A percentile compares a stretch with the other conserved stretches of the same genome.
Conservation (phyloP, 2,113 vertebrate genomes). For the Hydrolagus affinis region DNA sequence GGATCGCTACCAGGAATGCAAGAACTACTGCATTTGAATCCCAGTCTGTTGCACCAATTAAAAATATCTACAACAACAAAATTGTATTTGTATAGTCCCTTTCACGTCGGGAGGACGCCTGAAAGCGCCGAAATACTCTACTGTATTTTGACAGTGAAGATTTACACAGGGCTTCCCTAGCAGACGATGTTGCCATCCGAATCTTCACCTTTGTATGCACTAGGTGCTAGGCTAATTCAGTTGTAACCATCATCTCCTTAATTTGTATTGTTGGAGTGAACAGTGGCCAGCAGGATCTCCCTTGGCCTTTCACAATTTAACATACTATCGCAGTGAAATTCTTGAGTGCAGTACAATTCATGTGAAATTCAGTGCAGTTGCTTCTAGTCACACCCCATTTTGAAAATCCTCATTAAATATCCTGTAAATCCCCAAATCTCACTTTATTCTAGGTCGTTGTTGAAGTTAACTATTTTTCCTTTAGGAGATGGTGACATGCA, state of each 20-base stretch:
- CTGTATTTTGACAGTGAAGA: not conserved
- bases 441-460: not conserved
- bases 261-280: not conserved
- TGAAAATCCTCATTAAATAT: not conserved
- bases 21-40: not conserved
- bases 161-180: not conserved
- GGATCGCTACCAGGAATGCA: not conserved
- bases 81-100: no score
- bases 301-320: not conserved
- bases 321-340: not conserved
- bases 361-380: not conserved
- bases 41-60: not conserved
- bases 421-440: not conserved
- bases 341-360: no score
- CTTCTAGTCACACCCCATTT: not conserved
- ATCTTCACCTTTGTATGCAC: not conserved
- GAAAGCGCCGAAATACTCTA: no score
- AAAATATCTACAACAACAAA: no score
- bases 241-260: no score
- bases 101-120: no score
- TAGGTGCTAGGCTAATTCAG: not conserved
- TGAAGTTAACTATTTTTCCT: slow-evolving; percentile 24
- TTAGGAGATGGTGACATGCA: slow-evolving; percentile 50
- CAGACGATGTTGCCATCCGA: no score
- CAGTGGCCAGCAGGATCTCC: not conserved